Evolutionary conservation across 23 tunicate genomes (phyloP), one percentile per base, ranked within the genome.

Genomic region (Oikopleura albicans): DNA sequence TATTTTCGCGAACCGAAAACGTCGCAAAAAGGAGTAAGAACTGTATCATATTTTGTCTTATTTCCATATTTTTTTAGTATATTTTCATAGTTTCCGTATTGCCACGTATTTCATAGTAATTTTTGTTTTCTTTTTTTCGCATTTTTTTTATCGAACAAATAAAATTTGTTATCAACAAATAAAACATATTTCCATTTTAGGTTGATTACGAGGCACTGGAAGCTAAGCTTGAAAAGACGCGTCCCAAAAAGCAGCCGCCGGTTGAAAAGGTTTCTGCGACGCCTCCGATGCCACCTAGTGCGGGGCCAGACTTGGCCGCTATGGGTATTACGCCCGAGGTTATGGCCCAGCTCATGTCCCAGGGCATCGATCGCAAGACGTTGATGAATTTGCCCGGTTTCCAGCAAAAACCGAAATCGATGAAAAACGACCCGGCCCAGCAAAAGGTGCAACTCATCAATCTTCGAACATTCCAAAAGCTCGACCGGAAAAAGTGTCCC

Each of bases 171-270:
- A n/a, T n/a, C n/a, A n/a, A n/a, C n/a, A n/a, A n/a, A n/a, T n/a
- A n/a, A n/a, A n/a, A n/a, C n/a, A n/a, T n/a, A n/a, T n/a, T n/a
- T n/a, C n/a, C n/a, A 49, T 22, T 12, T 71, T 31, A 71, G 79
- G 79, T 71, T 71, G 79, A 71, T 37, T 71, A 71, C 79, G 79
- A 71, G 31, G 79, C 79, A 2, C 79, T 71, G 4, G 79, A 71
- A 2, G 79, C 79, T 2, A 16, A 12, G 2, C 35, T 71, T 2
- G 79, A 71, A 37, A 27, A 31, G 37, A 2, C 27, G 35, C 27
- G 35, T 12, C 79, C 79, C 27, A 27, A 31, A 29, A 71, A 71
- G 31, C 79, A 71, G 33, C 79, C 27, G 33, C 79, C 79, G 2
- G 4, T 4, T 4, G 79, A 16, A 31, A 27, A 4, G 4, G 79